Conservation (phyloP, 2,113 vertebrate species). For the Psittacula cyanocephala region DNA sequence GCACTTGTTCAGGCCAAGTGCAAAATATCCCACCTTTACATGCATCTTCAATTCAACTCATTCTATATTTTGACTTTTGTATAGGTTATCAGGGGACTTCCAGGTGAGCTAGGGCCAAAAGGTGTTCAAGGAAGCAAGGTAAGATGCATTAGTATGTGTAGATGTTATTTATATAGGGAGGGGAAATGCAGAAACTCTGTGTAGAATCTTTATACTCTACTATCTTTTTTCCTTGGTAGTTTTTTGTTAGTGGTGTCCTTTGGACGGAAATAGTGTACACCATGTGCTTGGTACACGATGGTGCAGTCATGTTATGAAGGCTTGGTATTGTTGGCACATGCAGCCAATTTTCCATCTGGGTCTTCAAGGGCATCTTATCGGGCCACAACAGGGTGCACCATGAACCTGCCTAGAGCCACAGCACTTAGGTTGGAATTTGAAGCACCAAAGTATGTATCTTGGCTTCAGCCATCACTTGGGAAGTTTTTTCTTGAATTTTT, state of each 20-base stretch:
- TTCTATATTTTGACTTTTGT: slow-evolving; percentile 15
- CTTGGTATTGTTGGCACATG: too few species aligned
- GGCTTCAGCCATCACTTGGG: background rate
- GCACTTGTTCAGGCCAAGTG: background rate
- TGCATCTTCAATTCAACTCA: background rate
- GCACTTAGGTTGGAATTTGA: too few species aligned
- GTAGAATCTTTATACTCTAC: background rate
- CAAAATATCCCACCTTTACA: background rate
- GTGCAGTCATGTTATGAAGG: too few species aligned
- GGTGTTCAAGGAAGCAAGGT: slow-evolving; percentile 86
- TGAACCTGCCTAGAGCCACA: too few species aligned
- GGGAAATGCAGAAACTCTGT: background rate
- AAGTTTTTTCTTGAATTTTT: background rate
- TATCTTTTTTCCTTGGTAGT: background rate
- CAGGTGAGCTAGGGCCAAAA: slow-evolving; percentile 80
- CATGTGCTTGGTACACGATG: too few species aligned
- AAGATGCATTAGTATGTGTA: background rate
- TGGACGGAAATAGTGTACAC: too few species aligned
- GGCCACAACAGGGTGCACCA: too few species aligned
- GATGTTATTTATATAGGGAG: background rate
- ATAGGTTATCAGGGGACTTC: slow-evolving; percentile 71
- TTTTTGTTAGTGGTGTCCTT: too few species aligned
- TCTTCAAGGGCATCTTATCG: too few species aligned
- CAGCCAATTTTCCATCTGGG: too few species aligned
- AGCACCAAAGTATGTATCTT: background rate